These are phyloP conservation scores for Cavia porcellus DNA, from an alignment of 2,113 vertebrate species.

Conservation along the genomic window DNA sequence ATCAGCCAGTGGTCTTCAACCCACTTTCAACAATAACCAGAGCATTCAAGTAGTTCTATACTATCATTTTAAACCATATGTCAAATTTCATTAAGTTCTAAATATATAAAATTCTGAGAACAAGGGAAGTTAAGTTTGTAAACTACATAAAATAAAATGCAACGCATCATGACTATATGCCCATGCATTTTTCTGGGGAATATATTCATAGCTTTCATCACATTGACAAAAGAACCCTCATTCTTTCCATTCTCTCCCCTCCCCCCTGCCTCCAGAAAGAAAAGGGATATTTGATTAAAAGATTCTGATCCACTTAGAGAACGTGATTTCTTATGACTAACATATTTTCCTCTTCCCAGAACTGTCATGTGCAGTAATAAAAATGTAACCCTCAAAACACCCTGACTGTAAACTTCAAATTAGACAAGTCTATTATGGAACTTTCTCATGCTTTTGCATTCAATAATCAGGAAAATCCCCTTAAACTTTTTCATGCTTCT, in stretches of 20 bases:
- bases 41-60: background rate
- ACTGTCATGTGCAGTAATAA: constrained; percentile 22
- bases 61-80: background rate
- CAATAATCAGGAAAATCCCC: constrained; percentile 79
- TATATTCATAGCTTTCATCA: background rate
- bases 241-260: background rate
- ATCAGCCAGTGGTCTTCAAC: background rate
- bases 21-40: background rate
- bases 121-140: background rate
- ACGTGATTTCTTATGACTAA: constrained; percentile 49
- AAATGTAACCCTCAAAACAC: constrained; percentile 62
- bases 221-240: background rate
- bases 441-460: constrained; percentile 74
- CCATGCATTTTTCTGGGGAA: background rate
- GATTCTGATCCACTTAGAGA: constrained; percentile 6
- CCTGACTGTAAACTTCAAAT: constrained; percentile 53
- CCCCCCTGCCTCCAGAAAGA: background rate
- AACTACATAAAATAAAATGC: background rate
- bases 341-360: constrained; percentile 62
- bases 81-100: background rate
- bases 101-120: background rate
- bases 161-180: too few species aligned
- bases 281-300: constrained; percentile 8
- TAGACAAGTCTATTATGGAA: constrained; percentile 57
- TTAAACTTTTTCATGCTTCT: constrained; percentile 70